Base-by-base conservation (phyloP, 2,797 vertebrate genomes). In the Danio tinwini region DNA sequence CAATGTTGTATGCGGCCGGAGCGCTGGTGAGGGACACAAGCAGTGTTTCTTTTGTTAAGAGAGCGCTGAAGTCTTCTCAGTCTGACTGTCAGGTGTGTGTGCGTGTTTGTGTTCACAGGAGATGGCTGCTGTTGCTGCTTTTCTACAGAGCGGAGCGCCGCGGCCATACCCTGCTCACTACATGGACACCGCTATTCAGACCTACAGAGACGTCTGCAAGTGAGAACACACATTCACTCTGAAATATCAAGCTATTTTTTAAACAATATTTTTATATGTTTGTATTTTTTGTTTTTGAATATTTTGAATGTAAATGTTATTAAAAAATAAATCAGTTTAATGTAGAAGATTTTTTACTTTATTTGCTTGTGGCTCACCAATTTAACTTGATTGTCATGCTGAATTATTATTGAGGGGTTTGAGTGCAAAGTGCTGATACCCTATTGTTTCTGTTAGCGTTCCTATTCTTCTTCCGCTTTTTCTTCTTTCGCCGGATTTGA, bases 111-210 rank as follows among this genome's bases (percentile, higher is more conserved):
- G 0, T 80, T 80, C 90, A 21, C 78, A 99, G 98, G 98, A 99
- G 92, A 99, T 99, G 98, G 98, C 98, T 81, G 98, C 98, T 0
- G 96, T 99, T 21, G 96, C 98, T 3, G 96, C 97, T 44, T 98
- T 99, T 87, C 94, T 99, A 78, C 98, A 99, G 78, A 92, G 93
- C 45, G 96, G 96, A 84, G 96, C 95, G 78, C 93, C 96, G 10
- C 93, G 98, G 75, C 97, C 97, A 0, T 99, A 99, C 78, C 98
- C 98, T 72, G 94, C 97, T 45, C 98, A 99, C 90, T 99, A 99
- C 82, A 99, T 99, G 98, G 98, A 99, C 85, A 98, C 96, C 0
- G 97, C 98, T 16, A 95, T 98, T 87, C 98, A 99, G 91, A 99
- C 96, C 0, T 99, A 99, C 80, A 94, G 95, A 84, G 98, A 99